Evolutionary conservation across 1,140 invertebrate species (phyloP), one percentile per base, ranked within the genome.

Genomic region (Orchesella cincta): DNA sequence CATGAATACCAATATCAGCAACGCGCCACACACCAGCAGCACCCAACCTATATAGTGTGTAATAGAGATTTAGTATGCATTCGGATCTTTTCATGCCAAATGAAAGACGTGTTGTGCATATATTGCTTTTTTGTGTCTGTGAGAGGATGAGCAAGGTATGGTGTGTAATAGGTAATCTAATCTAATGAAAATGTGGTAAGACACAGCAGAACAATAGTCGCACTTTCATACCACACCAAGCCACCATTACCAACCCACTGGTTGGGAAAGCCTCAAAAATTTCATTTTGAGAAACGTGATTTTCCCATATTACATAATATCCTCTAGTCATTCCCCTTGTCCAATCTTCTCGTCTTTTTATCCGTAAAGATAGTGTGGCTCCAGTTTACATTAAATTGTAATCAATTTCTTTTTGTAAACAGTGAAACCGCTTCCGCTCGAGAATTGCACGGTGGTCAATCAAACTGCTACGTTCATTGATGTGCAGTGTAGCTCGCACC

Each of bases 391-490:
- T 67, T 67, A 67, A 67, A 67, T 67, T 31, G 31, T 33, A 67
- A 67, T 67, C 62, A 67, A n/a, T 67, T 33, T 14, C 5, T 16
- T 67, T 1, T 67, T 29, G 31, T 33, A 26, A 71, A 51, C 79
- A 82, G 81, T 82, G 72, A 82, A 80, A 71, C 81, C 81, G 33
- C 76, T 80, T 83, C 90, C 92, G 34, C 86, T 95, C 46, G 89
- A 93, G 79, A 96, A 96, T 86, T 96, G 94, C 85, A 91, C 91
- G 23, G 89, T 94, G 5, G 88, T 90, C 12, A 96, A 96, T 86
- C 91, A 93, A 54, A 95, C 94, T 8, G 91, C 92, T 81, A 93
- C 91, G 52, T 93, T 93, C 0, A 83, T 95, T 67, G 88, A 91
- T 82, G 91, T 94, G 1, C 90, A 92, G 57, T 95, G 93, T 82